These are phyloP conservation scores for Perca schrenkii DNA, from an alignment of 2,113 vertebrate species.

Conservation along the genomic window DNA sequence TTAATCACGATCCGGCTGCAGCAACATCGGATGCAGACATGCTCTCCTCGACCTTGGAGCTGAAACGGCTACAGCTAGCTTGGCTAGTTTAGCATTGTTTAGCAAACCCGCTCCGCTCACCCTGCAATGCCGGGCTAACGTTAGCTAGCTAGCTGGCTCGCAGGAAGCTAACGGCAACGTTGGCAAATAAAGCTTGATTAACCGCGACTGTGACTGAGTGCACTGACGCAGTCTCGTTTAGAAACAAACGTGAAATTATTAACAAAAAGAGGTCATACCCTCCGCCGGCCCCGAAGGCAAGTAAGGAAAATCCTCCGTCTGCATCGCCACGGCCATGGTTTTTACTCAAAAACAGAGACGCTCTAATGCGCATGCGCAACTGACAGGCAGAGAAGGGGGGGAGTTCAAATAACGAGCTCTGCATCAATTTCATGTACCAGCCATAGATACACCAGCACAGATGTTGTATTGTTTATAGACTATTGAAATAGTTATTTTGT, in stretches of 20 bases:
- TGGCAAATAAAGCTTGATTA: accelerated
- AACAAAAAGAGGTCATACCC: constrained; percentile 65
- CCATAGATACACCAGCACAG: too few relatives aligned
- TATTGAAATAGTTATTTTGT: too few relatives aligned
- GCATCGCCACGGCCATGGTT: constrained; percentile 82
- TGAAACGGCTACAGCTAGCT: constrained; percentile 49
- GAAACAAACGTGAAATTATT: neutral
- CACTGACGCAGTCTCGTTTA: accelerated
- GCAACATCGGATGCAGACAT: constrained; percentile 30
- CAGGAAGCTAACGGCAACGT: constrained; percentile 1
- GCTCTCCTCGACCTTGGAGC: constrained; percentile 81
- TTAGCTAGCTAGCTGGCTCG: constrained; percentile 11
- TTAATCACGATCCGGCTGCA: neutral
- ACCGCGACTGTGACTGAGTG: accelerated
- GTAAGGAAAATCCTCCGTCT: constrained; percentile 81
- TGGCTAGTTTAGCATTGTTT: constrained; percentile 45
- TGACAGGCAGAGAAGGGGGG: neutral
- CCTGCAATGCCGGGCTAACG: constrained; percentile 32
- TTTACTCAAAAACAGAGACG: constrained; percentile 19
- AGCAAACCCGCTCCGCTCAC: constrained; percentile 5
- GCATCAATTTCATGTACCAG: too few relatives aligned
- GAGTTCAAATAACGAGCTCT: too few relatives aligned
- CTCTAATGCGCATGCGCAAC: neutral
- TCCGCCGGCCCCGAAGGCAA: constrained; percentile 80
- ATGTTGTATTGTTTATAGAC: too few relatives aligned